Conservation (phyloP, 2,797 vertebrate species). For the Limnodromus scolopaceus region DNA sequence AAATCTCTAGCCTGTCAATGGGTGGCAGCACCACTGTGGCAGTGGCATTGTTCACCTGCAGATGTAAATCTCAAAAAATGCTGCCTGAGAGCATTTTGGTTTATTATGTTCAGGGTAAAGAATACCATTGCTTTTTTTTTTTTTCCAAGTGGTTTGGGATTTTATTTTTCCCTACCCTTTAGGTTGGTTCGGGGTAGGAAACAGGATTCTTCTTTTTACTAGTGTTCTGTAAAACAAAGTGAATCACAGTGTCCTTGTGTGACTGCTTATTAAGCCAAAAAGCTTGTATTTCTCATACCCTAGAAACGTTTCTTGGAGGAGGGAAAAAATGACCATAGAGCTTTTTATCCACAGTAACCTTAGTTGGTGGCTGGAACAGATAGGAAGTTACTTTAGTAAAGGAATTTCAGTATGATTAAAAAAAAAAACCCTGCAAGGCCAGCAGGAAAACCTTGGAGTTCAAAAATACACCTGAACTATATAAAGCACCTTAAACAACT, state of each 20-base stretch:
- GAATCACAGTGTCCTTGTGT: not conserved
- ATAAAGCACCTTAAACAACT: not conserved
- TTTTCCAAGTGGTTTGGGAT: not conserved
- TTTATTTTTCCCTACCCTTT: not conserved
- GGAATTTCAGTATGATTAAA: not conserved
- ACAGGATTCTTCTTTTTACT: not conserved
- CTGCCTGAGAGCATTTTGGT: not conserved
- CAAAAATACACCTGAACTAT: not conserved
- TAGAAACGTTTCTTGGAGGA: not conserved
- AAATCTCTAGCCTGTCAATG: not conserved
- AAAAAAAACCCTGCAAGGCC: not conserved
- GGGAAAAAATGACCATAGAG: fast-evolving
- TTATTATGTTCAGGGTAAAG: not conserved
- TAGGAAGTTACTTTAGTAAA: not conserved
- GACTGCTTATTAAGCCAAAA: not conserved
- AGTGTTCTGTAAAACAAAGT: not conserved
- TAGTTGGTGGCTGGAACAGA: not conserved
- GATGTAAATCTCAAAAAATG: not conserved
- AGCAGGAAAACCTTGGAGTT: not conserved
- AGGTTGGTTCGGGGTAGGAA: not conserved
- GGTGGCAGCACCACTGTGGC: not conserved
- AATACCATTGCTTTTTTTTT: not conserved
- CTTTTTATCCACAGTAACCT: not conserved
- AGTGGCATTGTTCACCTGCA: not conserved
- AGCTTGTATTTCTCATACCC: not conserved